Conservation (phyloP, 2,113 vertebrate genomes). For the Picathartes gymnocephalus region DNA sequence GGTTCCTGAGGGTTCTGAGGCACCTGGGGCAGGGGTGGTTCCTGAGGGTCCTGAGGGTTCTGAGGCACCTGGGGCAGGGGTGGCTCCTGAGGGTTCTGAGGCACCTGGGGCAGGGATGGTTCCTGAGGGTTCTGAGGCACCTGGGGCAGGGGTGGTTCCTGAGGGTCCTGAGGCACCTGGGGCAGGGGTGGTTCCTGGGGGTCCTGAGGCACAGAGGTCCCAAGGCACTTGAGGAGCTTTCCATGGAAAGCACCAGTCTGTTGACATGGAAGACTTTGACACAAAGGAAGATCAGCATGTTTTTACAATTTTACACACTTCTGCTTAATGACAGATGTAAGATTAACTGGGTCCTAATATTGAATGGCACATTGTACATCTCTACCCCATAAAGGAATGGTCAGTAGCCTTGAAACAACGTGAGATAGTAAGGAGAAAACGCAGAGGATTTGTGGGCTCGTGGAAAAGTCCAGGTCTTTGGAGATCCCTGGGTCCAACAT, state of each 20-base stretch:
- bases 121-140: neutral
- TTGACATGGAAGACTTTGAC: neutral
- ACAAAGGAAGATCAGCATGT: rapidly evolving
- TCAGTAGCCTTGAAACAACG: neutral
- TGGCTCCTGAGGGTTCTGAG: too few species aligned
- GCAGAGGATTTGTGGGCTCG: neutral
- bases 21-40: neutral
- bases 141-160: neutral
- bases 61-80: too few species aligned
- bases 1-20: neutral
- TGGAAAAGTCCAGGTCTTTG: rapidly evolving
- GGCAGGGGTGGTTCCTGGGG: neutral
- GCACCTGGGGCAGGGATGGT: too few species aligned
- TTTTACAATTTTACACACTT: rapidly evolving
- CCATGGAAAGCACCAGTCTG: neutral
- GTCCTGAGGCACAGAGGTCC: neutral
- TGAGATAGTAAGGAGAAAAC: rapidly evolving
- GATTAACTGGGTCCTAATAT: rapidly evolving
- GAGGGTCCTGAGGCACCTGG: neutral
- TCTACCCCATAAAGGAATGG: neutral
- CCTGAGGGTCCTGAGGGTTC: neutral
- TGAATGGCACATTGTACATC: rapidly evolving
- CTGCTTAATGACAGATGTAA: neutral
- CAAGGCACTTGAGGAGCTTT: rapidly evolving
- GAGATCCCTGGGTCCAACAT: neutral